Base-by-base conservation (phyloP, 2,113 vertebrate species). In the Elachura formosa region DNA sequence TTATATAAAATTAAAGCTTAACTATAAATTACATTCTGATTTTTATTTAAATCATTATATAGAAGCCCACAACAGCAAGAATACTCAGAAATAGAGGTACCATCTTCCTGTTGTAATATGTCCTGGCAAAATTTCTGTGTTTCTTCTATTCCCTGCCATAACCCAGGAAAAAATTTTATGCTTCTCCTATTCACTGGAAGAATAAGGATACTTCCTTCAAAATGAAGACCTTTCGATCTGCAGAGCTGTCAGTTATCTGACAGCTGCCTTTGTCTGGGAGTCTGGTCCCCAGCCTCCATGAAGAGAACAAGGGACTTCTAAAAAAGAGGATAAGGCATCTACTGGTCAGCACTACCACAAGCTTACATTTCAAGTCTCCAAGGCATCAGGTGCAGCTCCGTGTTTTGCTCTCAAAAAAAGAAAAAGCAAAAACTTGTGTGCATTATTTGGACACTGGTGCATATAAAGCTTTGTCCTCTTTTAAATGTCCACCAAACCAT, bases 151-250 rank as follows among this genome's bases (percentile, higher is more conserved):
- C 12, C 14, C 78, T 62, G 55, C 26, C 69, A 81, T 87, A 83
- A 87, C 71, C 43, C 79, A 56, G 28, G 51, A 59, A 89, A 74
- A 25, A 26, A 5, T 56, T 71, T 92, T 73, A 93, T 11, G 45
- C 20, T 79, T 7, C 34, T 74, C 81, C 88, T 96, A 83, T 78
- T 95, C 72, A 94, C 10, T 64, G 48, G 24, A 72, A 84, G 89
- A 90, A 82, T 51, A 80, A 91, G 41, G 52, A 8, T 90, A 62
- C 79, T 94, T 95, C 88, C 75, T 56, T 89, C 63, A 86, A 71
- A 93, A 74, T 0, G 0, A 66, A 76, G 40, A 49, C n/a, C 45
- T 33, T 43, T 82, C 64, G 56, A 58, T 34, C 66, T 63, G 86
- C 72, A 87, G 75, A 85, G 43, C 66, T 6, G 7, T 14, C 26